These are phyloP conservation scores for Byasa hedistus DNA, from an alignment of 2,888 invertebrate species.

Conservation along the genomic window DNA sequence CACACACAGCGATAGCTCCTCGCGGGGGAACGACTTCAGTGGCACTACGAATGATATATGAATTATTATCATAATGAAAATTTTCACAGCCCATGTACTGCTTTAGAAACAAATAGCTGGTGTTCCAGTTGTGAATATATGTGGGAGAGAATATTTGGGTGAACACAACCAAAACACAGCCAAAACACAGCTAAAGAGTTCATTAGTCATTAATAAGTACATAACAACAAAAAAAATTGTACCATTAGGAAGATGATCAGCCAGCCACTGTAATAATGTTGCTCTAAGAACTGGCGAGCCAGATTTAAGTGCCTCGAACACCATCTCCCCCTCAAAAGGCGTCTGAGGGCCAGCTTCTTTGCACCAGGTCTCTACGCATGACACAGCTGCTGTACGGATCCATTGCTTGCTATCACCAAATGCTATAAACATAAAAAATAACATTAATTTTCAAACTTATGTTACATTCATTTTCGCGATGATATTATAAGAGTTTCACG, in stretches of 20 bases:
- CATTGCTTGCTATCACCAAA: slow-evolving; percentile 87
- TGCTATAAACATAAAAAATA: slow-evolving; percentile 50
- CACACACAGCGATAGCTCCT: slow-evolving; percentile 89
- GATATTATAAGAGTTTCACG: no score
- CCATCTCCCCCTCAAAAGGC: slow-evolving; percentile 91
- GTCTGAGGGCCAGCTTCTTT: slow-evolving; percentile 87
- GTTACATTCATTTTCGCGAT: no score
- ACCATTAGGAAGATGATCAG: slow-evolving; percentile 88
- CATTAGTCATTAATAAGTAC: no score
- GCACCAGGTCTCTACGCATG: slow-evolving; percentile 92
- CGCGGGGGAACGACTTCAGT: slow-evolving; percentile 86
- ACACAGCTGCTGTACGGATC: slow-evolving; percentile 88
- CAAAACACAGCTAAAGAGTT: no score
- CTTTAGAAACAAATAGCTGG: no score
- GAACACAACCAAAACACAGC: no score
- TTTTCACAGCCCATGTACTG: no score
- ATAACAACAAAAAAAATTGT: background rate
- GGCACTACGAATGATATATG: slow-evolving; percentile 65
- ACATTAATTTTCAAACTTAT: background rate
- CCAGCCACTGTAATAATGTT: slow-evolving; percentile 92
- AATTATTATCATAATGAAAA: background rate
- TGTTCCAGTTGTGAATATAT: no score
- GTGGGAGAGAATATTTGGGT: no score
- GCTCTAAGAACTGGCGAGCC: slow-evolving; percentile 91
- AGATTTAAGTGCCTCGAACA: slow-evolving; percentile 90